Conservation (phyloP, 2,797 vertebrate genomes). For the Selene dorsalis region DNA sequence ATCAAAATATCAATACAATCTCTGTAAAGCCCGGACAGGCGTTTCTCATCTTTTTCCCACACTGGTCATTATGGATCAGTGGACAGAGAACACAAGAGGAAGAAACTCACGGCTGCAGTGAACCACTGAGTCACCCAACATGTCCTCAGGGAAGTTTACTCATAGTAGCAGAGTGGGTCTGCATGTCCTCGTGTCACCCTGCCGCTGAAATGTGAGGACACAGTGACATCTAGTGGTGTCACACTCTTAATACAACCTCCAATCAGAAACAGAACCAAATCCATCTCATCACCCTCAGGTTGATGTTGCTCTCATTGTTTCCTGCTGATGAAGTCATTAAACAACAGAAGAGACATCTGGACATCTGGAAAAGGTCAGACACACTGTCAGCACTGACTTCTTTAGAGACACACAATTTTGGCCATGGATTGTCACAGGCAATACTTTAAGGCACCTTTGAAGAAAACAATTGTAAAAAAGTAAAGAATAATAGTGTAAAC, state of each 20-base stretch:
- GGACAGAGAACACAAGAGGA: conserved; percentile 33
- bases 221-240: conserved; percentile 60
- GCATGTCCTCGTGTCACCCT: conserved; percentile 48
- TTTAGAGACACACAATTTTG: neutral
- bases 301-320: neutral
- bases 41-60: conserved; percentile 30
- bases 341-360: neutral
- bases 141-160: conserved; percentile 49
- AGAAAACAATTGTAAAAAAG: no score
- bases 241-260: conserved; percentile 5
- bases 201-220: conserved; percentile 15
- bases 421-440: no score
- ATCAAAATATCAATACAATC: conserved; percentile 31
- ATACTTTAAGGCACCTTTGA: no score
- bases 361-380: neutral
- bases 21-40: conserved; percentile 25
- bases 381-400: neutral
- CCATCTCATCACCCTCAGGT: neutral
- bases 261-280: neutral
- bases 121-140: conserved; percentile 53
- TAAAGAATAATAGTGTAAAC: no score
- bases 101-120: conserved; percentile 19
- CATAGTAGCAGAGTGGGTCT: conserved; percentile 29
- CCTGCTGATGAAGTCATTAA: neutral
- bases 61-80: conserved; percentile 24